Percentiles rank a stretch among this genome's conserved stretches.
Conservation (phyloP, 1,140 invertebrate species). For the Anagrus nilaparvatae region DNA sequence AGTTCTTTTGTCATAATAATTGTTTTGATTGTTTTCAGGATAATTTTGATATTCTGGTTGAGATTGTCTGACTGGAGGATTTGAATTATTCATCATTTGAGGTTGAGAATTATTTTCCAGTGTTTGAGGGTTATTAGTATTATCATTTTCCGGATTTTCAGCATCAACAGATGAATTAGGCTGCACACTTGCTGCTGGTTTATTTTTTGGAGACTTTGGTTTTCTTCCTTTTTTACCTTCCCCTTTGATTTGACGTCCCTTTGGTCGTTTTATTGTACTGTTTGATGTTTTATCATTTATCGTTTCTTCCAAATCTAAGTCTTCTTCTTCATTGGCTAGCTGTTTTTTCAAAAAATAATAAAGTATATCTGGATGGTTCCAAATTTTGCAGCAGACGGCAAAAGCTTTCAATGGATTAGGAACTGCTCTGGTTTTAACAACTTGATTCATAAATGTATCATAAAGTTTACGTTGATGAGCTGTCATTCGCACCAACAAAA, state of each 20-base stretch:
- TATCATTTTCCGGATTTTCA: conserved; percentile 21
- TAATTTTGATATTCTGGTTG: conserved; percentile 28
- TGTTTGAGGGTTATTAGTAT: neutral
- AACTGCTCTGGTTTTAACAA: conserved; percentile 72
- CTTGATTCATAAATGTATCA: conserved; percentile 84
- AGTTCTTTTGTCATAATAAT: conserved; percentile 34
- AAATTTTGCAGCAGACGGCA: conserved; percentile 98
- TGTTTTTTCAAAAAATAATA: conserved; percentile 84
- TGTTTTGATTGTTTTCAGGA: conserved; percentile 27
- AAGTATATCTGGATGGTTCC: conserved; percentile 98
- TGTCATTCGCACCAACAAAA: conserved; percentile 80
- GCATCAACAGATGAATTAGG: conserved; percentile 44
- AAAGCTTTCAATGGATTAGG: conserved; percentile 96
- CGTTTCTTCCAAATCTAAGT: conserved; percentile 77
- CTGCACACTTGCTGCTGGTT: conserved; percentile 57
- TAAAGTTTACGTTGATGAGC: conserved; percentile 79
- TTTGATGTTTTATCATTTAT: conserved; percentile 34
- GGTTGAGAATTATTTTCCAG: conserved; percentile 18
- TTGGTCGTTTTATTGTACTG: conserved; percentile 27
- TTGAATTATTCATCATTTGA: conserved; percentile 8
- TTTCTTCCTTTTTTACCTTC: conserved; percentile 38
- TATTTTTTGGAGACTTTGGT: conserved; percentile 34
- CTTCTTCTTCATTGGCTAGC: conserved; percentile 68
- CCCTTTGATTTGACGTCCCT: conserved; percentile 34
- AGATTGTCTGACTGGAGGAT: conserved; percentile 16